These are phyloP conservation scores for Trematomus bernacchii DNA, from an alignment of 2,797 vertebrate species.

Conservation along the genomic window DNA sequence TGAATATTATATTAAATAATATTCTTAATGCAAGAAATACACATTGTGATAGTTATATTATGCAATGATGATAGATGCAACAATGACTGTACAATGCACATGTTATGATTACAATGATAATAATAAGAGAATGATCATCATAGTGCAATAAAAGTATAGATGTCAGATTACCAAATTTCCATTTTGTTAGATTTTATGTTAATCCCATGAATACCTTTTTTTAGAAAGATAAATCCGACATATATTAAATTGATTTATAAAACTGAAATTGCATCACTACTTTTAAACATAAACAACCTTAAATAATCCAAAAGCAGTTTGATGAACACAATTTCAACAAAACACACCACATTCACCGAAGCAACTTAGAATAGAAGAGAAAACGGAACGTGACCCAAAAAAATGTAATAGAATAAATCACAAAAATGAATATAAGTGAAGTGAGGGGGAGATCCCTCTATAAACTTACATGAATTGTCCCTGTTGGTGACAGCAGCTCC, in stretches of 20 bases:
- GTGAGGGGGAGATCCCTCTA: background rate
- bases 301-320: slow-evolving; percentile 1
- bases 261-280: no score
- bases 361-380: background rate
- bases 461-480: slow-evolving; percentile 64
- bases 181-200: background rate
- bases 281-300: background rate
- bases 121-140: background rate
- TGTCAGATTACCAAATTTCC: background rate
- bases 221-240: no score
- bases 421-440: background rate
- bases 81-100: background rate
- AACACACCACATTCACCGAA: background rate
- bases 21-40: no score
- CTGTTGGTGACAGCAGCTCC: slow-evolving; percentile 47
- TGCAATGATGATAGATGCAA: background rate
- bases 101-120: background rate
- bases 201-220: no score
- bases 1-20: no score
- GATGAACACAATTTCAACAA: background rate
- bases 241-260: no score
- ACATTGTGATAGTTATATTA: background rate
- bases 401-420: background rate
- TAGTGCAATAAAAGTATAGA: background rate
- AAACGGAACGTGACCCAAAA: background rate